Evolutionary conservation across 2,797 vertebrate species (phyloP), one percentile per base, ranked within the genome.

Genomic region (Champsocephalus esox): DNA sequence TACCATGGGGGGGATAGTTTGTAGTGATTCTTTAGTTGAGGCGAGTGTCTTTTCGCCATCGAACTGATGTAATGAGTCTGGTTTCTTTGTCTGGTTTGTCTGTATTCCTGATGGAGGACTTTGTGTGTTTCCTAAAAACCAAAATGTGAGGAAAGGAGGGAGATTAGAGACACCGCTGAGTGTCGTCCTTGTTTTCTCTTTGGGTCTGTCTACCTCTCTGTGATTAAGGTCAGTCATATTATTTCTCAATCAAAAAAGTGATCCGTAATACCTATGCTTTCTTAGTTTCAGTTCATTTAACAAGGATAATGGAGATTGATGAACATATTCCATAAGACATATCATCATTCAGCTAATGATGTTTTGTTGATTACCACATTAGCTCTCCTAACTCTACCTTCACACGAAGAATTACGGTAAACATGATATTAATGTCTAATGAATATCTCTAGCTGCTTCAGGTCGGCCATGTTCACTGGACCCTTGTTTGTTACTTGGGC

Each of bases 301-400:
- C 84, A 67, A 46, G 38, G 55, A 79, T 89, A 87, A 91, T 85
- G 77, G 72, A 88, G 85, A 89, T 89, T 87, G 77, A 89, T 89
- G 85, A 80, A 87, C 86, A 88, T 86, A 87, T 89, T 82, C 73
- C 70, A 79, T 75, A 80, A 79, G 85, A 87, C 68, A 81, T 50
- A 50, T 79, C 81, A 75, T 89, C 76, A 82, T 85, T 84, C 56
- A 75, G 72, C 75, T 87, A 88, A 86, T 86, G 78, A 87, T 84
- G 71, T 86, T 87, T 87, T 81, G 70, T 84, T 87, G 76, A 88
- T 84, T 86, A 80, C 60, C 82, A 81, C 75, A 83, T 91, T 83
- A 87, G 66, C 70, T 79, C 38, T 45, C 60, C 81, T 88, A 70
- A 86, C 73, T 71, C 62, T 64, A 70, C 80, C 71, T 69, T 79